phyloP scores from a whole-genome alignment of 2,888 invertebrate species.

The Macrophya annulata region DNA sequence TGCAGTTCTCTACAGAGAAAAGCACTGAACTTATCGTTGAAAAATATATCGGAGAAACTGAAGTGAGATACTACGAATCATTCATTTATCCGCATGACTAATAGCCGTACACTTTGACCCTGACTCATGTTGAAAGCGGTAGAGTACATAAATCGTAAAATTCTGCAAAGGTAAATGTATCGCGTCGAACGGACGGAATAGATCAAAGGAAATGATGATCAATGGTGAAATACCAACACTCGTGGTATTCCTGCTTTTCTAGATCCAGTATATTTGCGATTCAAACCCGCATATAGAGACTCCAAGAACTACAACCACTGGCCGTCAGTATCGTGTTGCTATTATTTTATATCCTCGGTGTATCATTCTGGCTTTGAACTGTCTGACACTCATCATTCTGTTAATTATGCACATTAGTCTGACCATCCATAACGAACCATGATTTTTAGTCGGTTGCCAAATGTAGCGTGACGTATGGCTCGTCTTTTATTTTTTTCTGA shows the following conservation, averaged over 20 bases:
- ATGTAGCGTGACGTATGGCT: not conserved
- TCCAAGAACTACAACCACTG: not conserved
- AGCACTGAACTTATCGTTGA: not conserved
- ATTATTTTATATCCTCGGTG: conserved; percentile 30
- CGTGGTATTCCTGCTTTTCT: conserved; percentile 10
- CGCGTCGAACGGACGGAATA: conserved; percentile 4
- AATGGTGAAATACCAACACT: conserved; percentile 19
- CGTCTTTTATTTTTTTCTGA: not conserved
- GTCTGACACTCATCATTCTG: conserved; percentile 16
- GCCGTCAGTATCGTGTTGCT: not conserved
- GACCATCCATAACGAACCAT: not conserved
- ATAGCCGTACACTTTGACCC: not conserved
- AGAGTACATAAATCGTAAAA: conserved; percentile 4
- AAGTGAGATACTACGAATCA: not conserved
- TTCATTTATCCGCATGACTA: conserved; percentile 1
- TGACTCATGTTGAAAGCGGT: not conserved
- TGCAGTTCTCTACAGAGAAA: not conserved
- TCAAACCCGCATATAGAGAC: not conserved
- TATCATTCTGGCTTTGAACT: conserved; percentile 19
- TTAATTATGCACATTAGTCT: conserved; percentile 18
- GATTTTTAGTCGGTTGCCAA: conserved; percentile 25
- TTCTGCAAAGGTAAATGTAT: not conserved
- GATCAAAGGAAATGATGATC: conserved; percentile 42
- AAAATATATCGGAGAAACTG: not conserved
- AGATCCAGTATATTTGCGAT: not conserved